phyloP scores from a whole-genome alignment of 2,113 vertebrate genomes.

The Eubucco bourcierii region DNA sequence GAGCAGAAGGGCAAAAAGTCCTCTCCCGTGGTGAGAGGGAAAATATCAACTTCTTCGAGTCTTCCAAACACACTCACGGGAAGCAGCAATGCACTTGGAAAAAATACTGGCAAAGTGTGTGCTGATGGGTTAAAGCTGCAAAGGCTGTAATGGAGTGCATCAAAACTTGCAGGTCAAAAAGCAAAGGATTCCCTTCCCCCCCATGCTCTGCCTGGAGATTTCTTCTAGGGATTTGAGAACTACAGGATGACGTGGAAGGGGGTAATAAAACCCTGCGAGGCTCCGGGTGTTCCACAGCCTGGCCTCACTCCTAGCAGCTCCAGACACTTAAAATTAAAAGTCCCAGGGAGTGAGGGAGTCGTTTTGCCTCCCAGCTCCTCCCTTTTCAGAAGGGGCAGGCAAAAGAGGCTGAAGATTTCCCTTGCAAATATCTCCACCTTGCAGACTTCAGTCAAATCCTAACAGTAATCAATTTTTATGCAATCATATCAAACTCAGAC shows the following conservation, averaged over 20 bases:
- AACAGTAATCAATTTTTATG: not conserved
- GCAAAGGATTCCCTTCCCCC: slow-evolving; percentile 50
- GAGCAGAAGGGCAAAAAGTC: not conserved
- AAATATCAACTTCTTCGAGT: not conserved
- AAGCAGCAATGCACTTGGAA: not conserved
- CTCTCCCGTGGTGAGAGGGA: not conserved
- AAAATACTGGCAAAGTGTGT: not conserved
- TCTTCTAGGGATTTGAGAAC: slow-evolving; percentile 59
- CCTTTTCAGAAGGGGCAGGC: not conserved
- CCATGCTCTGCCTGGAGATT: not conserved
- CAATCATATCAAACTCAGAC: not conserved
- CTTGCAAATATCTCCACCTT: not conserved
- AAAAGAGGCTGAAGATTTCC: not conserved
- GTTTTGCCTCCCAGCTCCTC: not conserved
- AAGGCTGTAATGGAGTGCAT: not conserved
- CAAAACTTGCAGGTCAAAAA: slow-evolving; percentile 20
- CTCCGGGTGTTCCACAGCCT: slow-evolving; percentile 22
- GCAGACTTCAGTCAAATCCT: not conserved
- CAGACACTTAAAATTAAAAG: slow-evolving; percentile 62
- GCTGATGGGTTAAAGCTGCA: not conserved
- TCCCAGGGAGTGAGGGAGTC: not conserved
- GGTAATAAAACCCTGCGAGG: slow-evolving; percentile 43
- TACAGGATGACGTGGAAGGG: slow-evolving; percentile 58
- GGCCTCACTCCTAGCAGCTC: slow-evolving; percentile 5
- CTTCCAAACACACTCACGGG: not conserved